phyloP scores from a whole-genome alignment of 2,888 invertebrate species.

The Drosophila paramelanica region DNA sequence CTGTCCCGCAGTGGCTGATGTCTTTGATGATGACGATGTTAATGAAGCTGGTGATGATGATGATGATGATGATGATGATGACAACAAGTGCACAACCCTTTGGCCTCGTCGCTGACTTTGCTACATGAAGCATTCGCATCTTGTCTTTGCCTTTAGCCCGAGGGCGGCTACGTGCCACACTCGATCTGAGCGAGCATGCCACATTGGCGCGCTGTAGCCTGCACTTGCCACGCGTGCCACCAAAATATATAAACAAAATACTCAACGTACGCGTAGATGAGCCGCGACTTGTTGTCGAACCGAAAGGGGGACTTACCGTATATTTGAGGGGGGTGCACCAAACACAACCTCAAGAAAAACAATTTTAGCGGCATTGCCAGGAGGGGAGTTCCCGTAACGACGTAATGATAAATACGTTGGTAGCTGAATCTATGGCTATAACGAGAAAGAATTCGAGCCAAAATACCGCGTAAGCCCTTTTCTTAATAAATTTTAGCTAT shows the following conservation, averaged over 20 bases:
- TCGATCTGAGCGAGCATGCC: constrained; percentile 53
- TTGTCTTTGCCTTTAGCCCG: constrained; percentile 34
- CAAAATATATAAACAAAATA: constrained; percentile 68
- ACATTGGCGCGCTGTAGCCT: constrained; percentile 62
- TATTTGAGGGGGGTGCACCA: constrained; percentile 9
- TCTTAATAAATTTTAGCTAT: neutral
- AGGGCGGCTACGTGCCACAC: constrained; percentile 38
- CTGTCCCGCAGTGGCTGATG: neutral
- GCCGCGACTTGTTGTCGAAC: constrained; percentile 11
- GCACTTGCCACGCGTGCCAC: constrained; percentile 70
- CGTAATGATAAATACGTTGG: constrained; percentile 33
- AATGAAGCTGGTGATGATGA: constrained; percentile 18
- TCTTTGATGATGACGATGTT: neutral
- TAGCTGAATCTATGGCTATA: constrained; percentile 6
- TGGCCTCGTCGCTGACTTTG: constrained; percentile 50
- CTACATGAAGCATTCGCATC: constrained; percentile 32
- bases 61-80: constrained; percentile 54
- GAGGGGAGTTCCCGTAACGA: constrained; percentile 19
- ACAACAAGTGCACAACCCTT: constrained; percentile 75
- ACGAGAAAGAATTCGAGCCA: neutral
- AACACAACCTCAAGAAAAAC: constrained; percentile 46
- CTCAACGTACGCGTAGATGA: constrained; percentile 35
- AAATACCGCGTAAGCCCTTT: neutral
- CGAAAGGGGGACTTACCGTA: neutral
- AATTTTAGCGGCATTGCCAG: constrained; percentile 38